These are phyloP conservation scores for Laothoe populi DNA, from an alignment of 2,888 invertebrate species.

Conservation along the genomic window DNA sequence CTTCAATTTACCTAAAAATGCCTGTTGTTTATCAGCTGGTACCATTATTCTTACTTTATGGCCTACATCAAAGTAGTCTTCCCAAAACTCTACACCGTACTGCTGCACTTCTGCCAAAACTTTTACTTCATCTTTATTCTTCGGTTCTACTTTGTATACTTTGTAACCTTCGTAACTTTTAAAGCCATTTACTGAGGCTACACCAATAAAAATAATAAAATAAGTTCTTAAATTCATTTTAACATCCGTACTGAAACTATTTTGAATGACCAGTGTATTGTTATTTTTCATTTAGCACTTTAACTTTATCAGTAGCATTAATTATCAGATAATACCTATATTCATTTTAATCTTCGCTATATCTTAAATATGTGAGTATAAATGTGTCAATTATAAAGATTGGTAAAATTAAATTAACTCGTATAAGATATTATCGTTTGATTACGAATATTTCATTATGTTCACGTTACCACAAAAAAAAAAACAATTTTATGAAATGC, in stretches of 20 bases:
- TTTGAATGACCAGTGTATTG: neutral
- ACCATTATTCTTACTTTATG: constrained; percentile 67
- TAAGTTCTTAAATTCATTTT: constrained; percentile 23
- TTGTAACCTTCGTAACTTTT: constrained; percentile 83
- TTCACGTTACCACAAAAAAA: too few species aligned
- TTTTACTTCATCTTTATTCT: constrained; percentile 72
- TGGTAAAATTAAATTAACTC: neutral
- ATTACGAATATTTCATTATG: neutral
- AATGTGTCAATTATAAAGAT: neutral
- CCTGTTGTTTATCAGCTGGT: constrained; percentile 46
- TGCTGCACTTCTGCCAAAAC: constrained; percentile 71
- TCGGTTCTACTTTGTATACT: constrained; percentile 83
- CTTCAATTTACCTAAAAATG: constrained; percentile 47
- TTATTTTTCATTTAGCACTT: neutral
- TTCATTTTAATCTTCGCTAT: neutral
- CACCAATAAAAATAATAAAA: constrained; percentile 40
- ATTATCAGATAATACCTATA: constrained; percentile 3
- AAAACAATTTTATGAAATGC: too few species aligned
- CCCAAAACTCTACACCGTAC: constrained; percentile 68
- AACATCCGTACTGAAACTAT: neutral
- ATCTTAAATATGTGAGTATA: neutral
- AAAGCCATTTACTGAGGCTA: constrained; percentile 37
- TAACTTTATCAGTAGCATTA: neutral
- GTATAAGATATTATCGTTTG: neutral
- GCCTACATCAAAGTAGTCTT: constrained; percentile 56